These are phyloP conservation scores for Galeopsomyia nigrocyanea DNA, from an alignment of 2,888 invertebrate species.

Conservation along the genomic window DNA sequence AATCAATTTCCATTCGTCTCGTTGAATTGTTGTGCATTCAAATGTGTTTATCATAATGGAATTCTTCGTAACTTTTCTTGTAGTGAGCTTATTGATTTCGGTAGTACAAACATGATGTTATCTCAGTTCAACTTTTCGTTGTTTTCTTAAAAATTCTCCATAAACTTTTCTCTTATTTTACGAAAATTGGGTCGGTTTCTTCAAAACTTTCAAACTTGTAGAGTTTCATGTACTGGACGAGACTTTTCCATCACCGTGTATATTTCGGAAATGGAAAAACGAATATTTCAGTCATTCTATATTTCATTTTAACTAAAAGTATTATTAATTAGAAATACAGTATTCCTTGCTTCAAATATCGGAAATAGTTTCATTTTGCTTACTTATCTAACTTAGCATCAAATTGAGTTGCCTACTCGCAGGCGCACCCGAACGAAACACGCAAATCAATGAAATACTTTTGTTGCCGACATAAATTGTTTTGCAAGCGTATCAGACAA, in stretches of 20 bases:
- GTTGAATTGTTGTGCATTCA: background rate
- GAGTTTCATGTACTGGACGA: constrained; percentile 10
- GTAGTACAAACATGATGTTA: constrained; percentile 27
- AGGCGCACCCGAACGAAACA: too few species aligned
- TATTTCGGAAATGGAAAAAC: background rate
- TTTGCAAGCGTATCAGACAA: too few species aligned
- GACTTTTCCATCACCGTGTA: background rate
- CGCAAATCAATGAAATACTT: too few species aligned
- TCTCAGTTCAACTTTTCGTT: constrained; percentile 26
- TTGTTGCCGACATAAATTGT: too few species aligned
- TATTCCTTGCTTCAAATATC: too few species aligned
- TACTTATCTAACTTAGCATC: too few species aligned
- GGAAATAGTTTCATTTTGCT: too few species aligned
- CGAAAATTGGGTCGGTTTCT: constrained; percentile 30
- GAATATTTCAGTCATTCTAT: background rate
- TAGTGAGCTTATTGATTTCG: constrained; percentile 29
- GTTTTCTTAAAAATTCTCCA: constrained; percentile 25
- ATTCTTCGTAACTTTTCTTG: constrained; percentile 10
- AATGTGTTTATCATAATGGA: constrained; percentile 4
- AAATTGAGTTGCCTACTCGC: too few species aligned
- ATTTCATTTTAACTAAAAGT: too few species aligned
- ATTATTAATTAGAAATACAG: too few species aligned
- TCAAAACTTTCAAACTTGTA: constrained; percentile 25
- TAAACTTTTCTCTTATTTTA: constrained; percentile 18
- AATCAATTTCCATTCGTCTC: too few species aligned